Conservation (phyloP, 2,797 vertebrate species). For the Anomalospiza imberbis region DNA sequence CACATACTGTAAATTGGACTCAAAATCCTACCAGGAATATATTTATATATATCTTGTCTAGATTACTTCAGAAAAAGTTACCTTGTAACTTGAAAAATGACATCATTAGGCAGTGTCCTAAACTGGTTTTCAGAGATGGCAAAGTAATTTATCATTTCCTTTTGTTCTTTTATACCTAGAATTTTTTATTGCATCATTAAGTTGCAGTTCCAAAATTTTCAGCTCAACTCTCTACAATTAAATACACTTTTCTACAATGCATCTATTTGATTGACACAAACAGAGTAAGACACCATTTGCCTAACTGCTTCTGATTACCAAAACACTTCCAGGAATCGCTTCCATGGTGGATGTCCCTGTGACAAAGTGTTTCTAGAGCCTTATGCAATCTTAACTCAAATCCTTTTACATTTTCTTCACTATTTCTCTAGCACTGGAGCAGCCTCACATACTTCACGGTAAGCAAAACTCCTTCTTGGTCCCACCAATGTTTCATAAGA, state of each 20-base stretch:
- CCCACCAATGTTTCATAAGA: not conserved
- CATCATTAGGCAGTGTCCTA: not conserved
- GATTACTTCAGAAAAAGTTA: not conserved
- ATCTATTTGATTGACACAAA: not conserved
- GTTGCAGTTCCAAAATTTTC: not conserved
- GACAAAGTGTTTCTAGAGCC: not conserved
- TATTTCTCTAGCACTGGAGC: not conserved
- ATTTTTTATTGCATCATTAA: not conserved
- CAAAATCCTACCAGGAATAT: not conserved
- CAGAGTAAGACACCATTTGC: not conserved
- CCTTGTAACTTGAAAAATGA: not conserved
- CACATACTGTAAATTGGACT: not conserved
- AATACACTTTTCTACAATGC: not conserved
- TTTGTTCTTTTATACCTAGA: not conserved
- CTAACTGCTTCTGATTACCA: not conserved
- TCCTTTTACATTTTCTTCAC: not conserved
- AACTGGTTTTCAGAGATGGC: not conserved
- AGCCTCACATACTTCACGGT: not conserved
- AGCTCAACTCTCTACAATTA: not conserved
- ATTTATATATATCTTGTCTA: not conserved
- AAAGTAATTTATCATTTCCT: not conserved
- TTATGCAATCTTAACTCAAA: not conserved
- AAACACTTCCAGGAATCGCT: not conserved
- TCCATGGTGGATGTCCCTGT: accelerated
- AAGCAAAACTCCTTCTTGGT: not conserved